Evolutionary conservation across 2,113 vertebrate species (phyloP), one percentile per base, ranked within the genome.

Genomic region (Toxotes jaculatrix): DNA sequence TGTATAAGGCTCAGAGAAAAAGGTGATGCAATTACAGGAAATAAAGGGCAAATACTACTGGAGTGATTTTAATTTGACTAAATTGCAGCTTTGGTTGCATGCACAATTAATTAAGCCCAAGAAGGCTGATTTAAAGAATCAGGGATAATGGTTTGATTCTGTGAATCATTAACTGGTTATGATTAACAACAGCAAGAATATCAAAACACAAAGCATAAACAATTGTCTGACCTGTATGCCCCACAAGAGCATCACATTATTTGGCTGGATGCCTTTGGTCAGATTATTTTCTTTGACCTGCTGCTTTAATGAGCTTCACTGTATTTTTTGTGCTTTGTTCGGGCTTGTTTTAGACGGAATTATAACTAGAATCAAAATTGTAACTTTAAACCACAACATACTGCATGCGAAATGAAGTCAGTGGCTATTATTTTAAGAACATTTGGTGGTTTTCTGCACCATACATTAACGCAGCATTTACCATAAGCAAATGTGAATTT

Each of bases 161-260:
- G 76, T 32, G 70, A 27, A 56, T 77, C 1, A 12, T 64, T 88
- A 67, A 86, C 89, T 75, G 68, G 36, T 85, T 53, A 38, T 84
- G 83, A 91, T 88, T 84, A 77, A 79, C 34, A n/a, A 74, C 27
- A 87, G 53, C 53, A 74, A 57, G 53, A 38, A 78, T 49, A 89
- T 66, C 91, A 87, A 89, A 92, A 90, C 91, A 93, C 92, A 93
- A 93, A 91, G 92, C 92, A 91, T 80, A 31, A 76, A 63, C 66
- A 62, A 68, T 55, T 61, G 21, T 55, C 57, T 63, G 74, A 82
- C 42, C 74, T 66, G 13, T 59, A 63, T 36, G 53, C 64, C 64
- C 73, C 21, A 4, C 5, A 40, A 32, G 17, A 80, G 10, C 23
- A 32, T 9, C 0, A n/a, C 3, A 47, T 62, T 1, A 68, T 67